Base-by-base conservation (phyloP, 2,888 invertebrate species). In the Lasioglossum malachurum region DNA sequence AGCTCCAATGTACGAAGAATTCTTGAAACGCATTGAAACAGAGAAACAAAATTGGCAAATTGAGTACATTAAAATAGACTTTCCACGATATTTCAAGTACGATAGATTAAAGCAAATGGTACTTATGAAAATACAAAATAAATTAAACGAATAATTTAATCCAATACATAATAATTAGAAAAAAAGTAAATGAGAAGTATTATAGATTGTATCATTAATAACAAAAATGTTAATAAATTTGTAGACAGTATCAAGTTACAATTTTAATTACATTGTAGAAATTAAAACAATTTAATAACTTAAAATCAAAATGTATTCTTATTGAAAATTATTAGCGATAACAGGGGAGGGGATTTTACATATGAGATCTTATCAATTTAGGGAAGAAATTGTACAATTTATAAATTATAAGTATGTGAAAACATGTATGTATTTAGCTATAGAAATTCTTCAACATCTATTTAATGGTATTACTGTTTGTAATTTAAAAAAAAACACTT, bases 1-100 rank as follows among this genome's bases (percentile, higher is more conserved):
- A n/a, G 98, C 98, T 1, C 98, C 98, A 0, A 98, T 98, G 96
- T 98, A 98, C 93, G 98, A 98, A 93, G 97, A 98, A 96, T 98
- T 98, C 95, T 95, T 98, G 0, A 96, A 96, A 53, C 95, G 97
- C 85, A 95, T 97, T 12, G 95, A 95, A 91, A 94, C 94, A 79
- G 95, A 96, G 71, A 95, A 96, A 83, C 89, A 95, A 35, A 95
- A 95, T 41, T 96, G 98, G 96, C 95, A 93, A 16, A 95, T 97
- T 41, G 96, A 97, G 93, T 96, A 97, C 92, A 93, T 98, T 75
- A 96, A 96, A 4, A 95, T 97, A 60, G 97, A 98, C 94, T 98
- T 98, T 94, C 97, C 97, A 0, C 97, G 97, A 94, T 98, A 97
- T 95, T 98, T 98, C 93, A 96, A 97, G 10, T 98, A 98, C 93